These are phyloP conservation scores for Nesometra sesokonis DNA, from an alignment of 35 echinoderm and acorn worm species.

Conservation along the genomic window DNA sequence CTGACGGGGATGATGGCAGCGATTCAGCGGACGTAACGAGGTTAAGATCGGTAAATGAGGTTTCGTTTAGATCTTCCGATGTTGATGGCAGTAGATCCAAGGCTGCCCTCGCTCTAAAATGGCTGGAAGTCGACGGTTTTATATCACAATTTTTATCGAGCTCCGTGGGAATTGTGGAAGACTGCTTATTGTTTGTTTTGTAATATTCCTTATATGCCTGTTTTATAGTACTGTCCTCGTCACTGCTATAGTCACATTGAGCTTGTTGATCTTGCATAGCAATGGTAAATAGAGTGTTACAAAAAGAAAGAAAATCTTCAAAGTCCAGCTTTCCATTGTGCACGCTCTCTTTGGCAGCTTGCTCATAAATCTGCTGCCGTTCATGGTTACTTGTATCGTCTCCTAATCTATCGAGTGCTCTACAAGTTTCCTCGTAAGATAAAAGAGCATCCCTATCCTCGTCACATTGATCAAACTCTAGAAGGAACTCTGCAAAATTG, in stretches of 20 bases:
- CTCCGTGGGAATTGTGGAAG: neutral
- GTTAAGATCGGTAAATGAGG: neutral
- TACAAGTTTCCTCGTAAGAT: constrained; percentile 73
- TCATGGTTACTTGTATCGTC: constrained; percentile 63
- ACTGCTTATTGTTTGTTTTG: neutral
- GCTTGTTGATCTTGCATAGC: neutral
- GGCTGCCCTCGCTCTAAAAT: neutral
- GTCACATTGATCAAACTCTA: constrained; percentile 87
- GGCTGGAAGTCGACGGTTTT: neutral
- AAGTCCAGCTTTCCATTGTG: constrained; percentile 83
- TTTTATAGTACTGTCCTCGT: neutral
- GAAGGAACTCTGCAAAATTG: constrained; percentile 90
- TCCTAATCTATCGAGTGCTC: constrained; percentile 68
- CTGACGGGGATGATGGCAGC: neutral
- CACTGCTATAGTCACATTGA: neutral
- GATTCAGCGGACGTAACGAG: neutral
- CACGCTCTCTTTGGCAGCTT: constrained; percentile 51
- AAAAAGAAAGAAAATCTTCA: constrained; percentile 80
- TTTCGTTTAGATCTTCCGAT: neutral
- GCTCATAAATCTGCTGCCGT: constrained; percentile 57
- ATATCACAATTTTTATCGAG: neutral
- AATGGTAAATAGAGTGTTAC: constrained; percentile 40
- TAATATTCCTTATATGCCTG: neutral
- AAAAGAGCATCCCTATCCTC: constrained; percentile 79
- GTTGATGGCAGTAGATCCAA: neutral